Conservation (phyloP, 2,113 vertebrate species). For the Oxyruncus cristatus region DNA sequence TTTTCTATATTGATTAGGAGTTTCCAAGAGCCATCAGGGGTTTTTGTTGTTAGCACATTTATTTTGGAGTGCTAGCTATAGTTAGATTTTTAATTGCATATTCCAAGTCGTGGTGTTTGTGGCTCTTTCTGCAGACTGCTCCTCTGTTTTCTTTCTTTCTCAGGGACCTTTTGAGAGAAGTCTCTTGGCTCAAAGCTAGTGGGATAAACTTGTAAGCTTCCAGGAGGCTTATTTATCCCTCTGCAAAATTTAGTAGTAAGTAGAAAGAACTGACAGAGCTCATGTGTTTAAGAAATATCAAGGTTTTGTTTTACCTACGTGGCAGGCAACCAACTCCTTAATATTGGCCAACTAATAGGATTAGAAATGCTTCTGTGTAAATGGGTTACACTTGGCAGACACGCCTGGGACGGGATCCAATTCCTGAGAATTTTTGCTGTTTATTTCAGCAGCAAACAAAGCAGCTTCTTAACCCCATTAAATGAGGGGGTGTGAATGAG, state of each 20-base stretch:
- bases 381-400: background rate
- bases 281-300: background rate
- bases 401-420: background rate
- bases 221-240: background rate
- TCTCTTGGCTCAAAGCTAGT: background rate
- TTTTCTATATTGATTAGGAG: background rate
- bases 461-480: background rate
- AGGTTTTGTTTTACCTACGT: background rate
- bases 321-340: background rate
- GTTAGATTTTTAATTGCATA: background rate
- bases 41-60: background rate
- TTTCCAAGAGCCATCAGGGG: background rate
- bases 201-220: background rate
- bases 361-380: background rate
- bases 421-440: background rate
- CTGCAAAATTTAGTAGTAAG: background rate
- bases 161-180: background rate
- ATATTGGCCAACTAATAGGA: background rate
- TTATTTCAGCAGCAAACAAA: conserved; percentile 1
- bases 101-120: background rate
- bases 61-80: background rate
- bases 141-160: background rate
- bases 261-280: background rate
- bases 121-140: background rate
- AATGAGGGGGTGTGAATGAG: background rate